phyloP scores from a whole-genome alignment of 1,140 invertebrate species.

The Bombus pyrosoma region DNA sequence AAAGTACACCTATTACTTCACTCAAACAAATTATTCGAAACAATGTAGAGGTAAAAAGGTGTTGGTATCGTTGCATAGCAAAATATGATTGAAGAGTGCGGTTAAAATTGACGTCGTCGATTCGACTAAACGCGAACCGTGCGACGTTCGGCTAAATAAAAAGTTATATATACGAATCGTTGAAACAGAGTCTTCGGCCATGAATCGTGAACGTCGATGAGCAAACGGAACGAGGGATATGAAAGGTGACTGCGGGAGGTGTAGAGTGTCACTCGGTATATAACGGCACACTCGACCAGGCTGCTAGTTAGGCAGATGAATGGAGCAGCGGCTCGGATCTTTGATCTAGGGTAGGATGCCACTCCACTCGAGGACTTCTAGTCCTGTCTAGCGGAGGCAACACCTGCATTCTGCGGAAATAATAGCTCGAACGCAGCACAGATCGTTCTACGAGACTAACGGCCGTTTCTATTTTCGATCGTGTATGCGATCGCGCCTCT shows the following conservation, averaged over 20 bases:
- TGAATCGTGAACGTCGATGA: neutral
- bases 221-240: neutral
- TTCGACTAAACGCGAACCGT: too few species aligned
- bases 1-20: neutral
- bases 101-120: neutral
- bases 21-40: neutral
- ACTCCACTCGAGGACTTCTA: conserved; percentile 53
- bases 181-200: neutral
- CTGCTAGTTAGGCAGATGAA: conserved; percentile 44
- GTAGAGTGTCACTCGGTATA: conserved; percentile 43
- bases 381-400: conserved; percentile 44
- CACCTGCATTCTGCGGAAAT: conserved; percentile 66
- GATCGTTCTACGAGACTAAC: conserved; percentile 36
- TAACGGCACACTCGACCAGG: conserved; percentile 32
- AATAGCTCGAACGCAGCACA: conserved; percentile 31
- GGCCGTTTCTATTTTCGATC: conserved; percentile 54
- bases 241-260: neutral
- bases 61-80: too few species aligned
- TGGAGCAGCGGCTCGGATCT: conserved; percentile 57
- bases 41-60: rapidly evolving
- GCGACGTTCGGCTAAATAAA: neutral
- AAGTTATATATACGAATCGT: neutral
- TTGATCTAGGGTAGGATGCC: conserved; percentile 64
- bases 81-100: neutral
- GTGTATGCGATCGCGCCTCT: conserved; percentile 38